A percentile compares a stretch with the other conserved stretches of the same genome.
Evolutionary conservation across 2,113 vertebrate genomes (phyloP).

Genomic region (Myotis davidii): DNA sequence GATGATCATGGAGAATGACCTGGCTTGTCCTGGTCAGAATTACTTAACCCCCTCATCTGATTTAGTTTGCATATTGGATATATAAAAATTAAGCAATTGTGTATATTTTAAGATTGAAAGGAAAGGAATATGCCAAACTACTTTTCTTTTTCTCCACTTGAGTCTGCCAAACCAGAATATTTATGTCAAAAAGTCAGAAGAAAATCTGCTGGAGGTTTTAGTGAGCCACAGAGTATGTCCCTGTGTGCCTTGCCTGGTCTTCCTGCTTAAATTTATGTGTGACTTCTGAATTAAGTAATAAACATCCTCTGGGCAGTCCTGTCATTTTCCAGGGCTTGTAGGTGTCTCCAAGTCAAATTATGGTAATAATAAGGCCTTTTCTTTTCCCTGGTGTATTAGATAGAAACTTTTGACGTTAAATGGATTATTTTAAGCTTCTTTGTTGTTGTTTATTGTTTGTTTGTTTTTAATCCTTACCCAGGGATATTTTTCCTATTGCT

Average conservation of each 20-base stretch:
- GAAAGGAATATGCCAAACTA: neutral
- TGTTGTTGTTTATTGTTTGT: no score
- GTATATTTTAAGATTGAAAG: accelerated
- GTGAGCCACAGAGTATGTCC: neutral
- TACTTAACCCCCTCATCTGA: neutral
- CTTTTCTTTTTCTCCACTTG: constrained; percentile 1
- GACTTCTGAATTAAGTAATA: neutral
- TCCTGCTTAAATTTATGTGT: neutral
- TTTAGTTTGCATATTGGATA: neutral
- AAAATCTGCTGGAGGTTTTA: constrained; percentile 57
- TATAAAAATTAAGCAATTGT: neutral
- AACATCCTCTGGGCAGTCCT: neutral
- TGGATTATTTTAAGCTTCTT: neutral
- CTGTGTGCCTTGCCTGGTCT: neutral
- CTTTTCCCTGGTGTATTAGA: constrained; percentile 12
- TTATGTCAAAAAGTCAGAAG: constrained; percentile 45
- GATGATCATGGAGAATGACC: neutral
- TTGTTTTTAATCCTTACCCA: no score
- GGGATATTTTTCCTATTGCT: no score
- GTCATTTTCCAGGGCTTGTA: neutral
- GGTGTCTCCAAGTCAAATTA: constrained; percentile 35
- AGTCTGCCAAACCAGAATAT: constrained; percentile 35
- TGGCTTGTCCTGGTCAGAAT: neutral
- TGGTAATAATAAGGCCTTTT: neutral
- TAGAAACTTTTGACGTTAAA: constrained; percentile 14